These are phyloP conservation scores for Actinia equina DNA, from an alignment of 64 coral and sea anemone genomes.

Conservation along the genomic window DNA sequence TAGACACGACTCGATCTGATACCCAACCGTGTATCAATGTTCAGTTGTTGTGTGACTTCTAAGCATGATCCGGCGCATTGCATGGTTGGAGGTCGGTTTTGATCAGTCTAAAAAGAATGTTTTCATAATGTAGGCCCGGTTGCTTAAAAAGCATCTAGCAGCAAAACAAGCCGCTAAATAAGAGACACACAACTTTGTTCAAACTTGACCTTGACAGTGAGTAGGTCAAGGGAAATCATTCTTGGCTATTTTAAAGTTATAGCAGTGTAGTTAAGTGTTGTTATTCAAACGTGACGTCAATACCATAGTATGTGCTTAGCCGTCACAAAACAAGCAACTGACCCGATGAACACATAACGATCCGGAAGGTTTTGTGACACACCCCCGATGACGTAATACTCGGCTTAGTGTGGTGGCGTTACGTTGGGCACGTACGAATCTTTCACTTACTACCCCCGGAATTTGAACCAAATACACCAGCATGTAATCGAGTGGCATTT, in stretches of 20 bases:
- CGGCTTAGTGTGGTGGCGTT: not conserved
- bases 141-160: too few relatives aligned
- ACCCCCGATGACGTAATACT: not conserved
- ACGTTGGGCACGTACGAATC: not conserved
- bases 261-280: not conserved
- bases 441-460: too few relatives aligned
- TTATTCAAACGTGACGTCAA: conserved; percentile 5
- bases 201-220: not conserved
- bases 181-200: not conserved
- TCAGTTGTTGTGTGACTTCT: too few relatives aligned
- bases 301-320: not conserved
- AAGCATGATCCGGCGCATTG: too few relatives aligned
- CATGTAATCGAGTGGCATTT: not conserved
- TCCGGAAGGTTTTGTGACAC: not conserved
- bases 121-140: too few relatives aligned
- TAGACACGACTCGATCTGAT: not conserved
- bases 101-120: too few relatives aligned
- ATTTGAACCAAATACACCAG: too few relatives aligned
- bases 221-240: not conserved
- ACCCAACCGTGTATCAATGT: too few relatives aligned
- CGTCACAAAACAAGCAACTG: not conserved
- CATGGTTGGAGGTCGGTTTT: too few relatives aligned
- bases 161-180: not conserved
- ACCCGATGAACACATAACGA: not conserved
- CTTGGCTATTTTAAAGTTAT: not conserved